Conservation (phyloP, 2,113 vertebrate species). For the Hoplias malabaricus region DNA sequence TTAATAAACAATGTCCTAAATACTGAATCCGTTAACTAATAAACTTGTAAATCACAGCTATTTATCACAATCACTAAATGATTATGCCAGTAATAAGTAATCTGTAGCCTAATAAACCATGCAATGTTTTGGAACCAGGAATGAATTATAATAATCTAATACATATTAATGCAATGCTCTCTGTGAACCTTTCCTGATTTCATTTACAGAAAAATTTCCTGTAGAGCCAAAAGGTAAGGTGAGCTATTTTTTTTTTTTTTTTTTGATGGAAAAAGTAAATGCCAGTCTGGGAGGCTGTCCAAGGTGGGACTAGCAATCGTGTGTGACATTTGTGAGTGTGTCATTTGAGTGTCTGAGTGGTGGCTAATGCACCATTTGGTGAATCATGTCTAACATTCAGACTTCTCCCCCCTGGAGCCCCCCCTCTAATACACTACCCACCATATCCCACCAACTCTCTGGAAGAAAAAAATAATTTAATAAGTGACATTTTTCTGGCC, state of each 20-base stretch:
- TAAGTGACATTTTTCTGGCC: not conserved
- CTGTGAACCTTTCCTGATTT: not conserved
- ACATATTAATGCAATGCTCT: not conserved
- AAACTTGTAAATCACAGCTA: too few relatives aligned
- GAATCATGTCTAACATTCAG: not conserved
- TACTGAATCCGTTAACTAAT: too few relatives aligned
- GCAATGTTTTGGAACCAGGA: too few relatives aligned
- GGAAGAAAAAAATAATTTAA: not conserved
- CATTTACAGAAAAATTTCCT: not conserved
- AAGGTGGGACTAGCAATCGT: not conserved
- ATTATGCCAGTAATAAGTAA: not conserved
- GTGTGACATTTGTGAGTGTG: conserved; percentile 19
- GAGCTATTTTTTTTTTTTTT: not conserved
- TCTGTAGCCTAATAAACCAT: not conserved
- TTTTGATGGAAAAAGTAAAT: not conserved
- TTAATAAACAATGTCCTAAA: too few relatives aligned
- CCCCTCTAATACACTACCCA: not conserved
- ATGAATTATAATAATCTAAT: too few relatives aligned
- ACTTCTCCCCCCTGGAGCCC: not conserved
- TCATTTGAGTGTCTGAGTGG: conserved; percentile 1
- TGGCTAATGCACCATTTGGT: conserved; percentile 5
- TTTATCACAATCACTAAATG: not conserved
- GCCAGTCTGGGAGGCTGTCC: not conserved
- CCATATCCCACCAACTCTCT: not conserved
- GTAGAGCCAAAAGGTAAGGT: not conserved